Evolutionary conservation across 1,140 invertebrate genomes (phyloP), one percentile per base, ranked within the genome.

Genomic region (Neuroterus valhalla): DNA sequence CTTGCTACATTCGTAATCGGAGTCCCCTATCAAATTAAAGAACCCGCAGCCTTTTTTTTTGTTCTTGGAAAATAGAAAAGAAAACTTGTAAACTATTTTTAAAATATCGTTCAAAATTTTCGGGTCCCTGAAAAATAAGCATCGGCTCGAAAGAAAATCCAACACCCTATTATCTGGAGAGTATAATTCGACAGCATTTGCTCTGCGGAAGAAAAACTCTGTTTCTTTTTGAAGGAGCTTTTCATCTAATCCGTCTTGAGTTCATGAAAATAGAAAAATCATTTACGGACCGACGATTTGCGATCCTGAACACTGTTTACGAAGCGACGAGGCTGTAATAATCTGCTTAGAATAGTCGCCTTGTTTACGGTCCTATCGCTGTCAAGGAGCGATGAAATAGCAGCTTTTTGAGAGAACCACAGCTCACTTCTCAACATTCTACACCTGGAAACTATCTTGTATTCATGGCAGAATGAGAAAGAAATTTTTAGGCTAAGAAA

Each of bases 281-380:
- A 71, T 77, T 85, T 75, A 81, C 80, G 78, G 74, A 43, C 45
- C 71, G 70, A 43, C 72, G 78, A 79, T 70, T 76, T 67, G 70
- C 52, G 72, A 75, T 70, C 69, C 68, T 55, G 19, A 31, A 62
- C 14, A 11, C 23, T 66, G 68, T 75, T 75, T 68, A 71, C 71
- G 26, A 19, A 21, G 46, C 68, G 72, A 70, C 38, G 19, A 45
- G 14, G 66, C 19, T 5, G 21, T 44, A 19, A 70, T 86, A 86
- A 87, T 87, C 83, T 85, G 78, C 81, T 85, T 85, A 86, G 70
- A 70, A 75, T 75, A 68, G 62, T 80, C 52, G 69, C 69, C 50
- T 67, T 66, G 73, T 43, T 52, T 75, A 71, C 74, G 52, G 38
- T 70, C 43, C 69, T 66, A 71, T 68, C 74, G 26, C 21, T 19